A percentile compares a stretch with the other conserved stretches of the same genome.
phyloP scores from a whole-genome alignment of 2,113 vertebrate species.

The Chaetodon auriga region DNA sequence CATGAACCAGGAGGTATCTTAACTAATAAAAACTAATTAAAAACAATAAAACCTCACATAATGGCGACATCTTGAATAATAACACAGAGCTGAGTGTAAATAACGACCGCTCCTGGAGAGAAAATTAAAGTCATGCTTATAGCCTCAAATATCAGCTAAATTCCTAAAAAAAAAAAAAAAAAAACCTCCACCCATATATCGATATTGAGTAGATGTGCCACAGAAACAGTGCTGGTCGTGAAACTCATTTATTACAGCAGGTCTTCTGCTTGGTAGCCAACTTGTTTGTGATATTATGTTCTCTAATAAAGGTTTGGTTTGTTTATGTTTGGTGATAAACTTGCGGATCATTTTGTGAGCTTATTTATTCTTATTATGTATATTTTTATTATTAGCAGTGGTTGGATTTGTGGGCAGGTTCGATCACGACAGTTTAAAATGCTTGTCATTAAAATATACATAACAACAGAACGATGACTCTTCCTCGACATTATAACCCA shows the following conservation, averaged over 20 bases:
- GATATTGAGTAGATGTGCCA: background rate
- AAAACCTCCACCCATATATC: too few species aligned
- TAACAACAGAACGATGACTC: background rate
- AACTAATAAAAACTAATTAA: background rate
- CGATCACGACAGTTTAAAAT: background rate
- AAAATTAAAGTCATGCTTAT: background rate
- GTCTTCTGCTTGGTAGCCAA: background rate
- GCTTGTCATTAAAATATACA: background rate
- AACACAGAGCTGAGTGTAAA: background rate
- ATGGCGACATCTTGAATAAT: background rate
- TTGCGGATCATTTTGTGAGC: background rate
- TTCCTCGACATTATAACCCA: too few species aligned
- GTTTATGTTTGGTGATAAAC: background rate
- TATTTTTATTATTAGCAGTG: background rate
- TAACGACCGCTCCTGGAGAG: background rate
- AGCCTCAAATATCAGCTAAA: background rate
- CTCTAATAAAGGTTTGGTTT: background rate
- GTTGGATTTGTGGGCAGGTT: background rate
- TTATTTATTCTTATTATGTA: background rate
- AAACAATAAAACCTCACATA: background rate
- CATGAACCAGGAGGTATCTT: too few species aligned
- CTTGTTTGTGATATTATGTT: background rate
- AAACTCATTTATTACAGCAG: too few species aligned
- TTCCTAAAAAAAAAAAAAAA: background rate
- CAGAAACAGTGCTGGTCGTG: background rate